Percentiles rank a stretch among this genome's conserved stretches.
These are phyloP conservation scores for Papilio demoleus DNA, from an alignment of 2,888 invertebrate species.

Conservation along the genomic window DNA sequence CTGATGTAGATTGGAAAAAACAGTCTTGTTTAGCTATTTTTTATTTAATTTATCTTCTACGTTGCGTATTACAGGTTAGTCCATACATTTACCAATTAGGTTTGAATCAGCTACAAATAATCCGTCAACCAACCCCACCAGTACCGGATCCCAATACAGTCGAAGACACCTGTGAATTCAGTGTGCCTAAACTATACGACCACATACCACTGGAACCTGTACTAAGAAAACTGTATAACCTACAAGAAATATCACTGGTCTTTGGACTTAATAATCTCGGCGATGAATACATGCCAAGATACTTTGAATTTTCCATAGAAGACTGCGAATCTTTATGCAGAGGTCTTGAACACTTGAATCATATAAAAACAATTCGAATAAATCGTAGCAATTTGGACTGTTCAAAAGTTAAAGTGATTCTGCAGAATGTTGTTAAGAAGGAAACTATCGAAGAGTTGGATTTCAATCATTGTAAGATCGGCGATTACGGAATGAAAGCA, in stretches of 20 bases:
- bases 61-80: slow-evolving; percentile 69
- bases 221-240: slow-evolving; percentile 76
- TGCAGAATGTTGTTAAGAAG: slow-evolving; percentile 79
- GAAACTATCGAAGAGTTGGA: slow-evolving; percentile 83
- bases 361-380: slow-evolving; percentile 80
- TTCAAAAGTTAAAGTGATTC: slow-evolving; percentile 82
- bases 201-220: slow-evolving; percentile 85
- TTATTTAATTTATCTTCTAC: too few species aligned
- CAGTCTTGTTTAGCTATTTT: too few species aligned
- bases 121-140: slow-evolving; percentile 75
- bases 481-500: slow-evolving; percentile 85
- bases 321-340: slow-evolving; percentile 84
- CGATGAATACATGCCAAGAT: slow-evolving; percentile 82
- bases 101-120: slow-evolving; percentile 80
- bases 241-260: slow-evolving; percentile 78
- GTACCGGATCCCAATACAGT: slow-evolving; percentile 58
- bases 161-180: slow-evolving; percentile 69
- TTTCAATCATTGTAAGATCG: slow-evolving; percentile 86
- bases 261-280: slow-evolving; percentile 74
- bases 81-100: slow-evolving; percentile 79
- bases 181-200: slow-evolving; percentile 73
- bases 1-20: too few species aligned
- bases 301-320: slow-evolving; percentile 84
- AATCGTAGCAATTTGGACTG: slow-evolving; percentile 85
- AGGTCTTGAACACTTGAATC: slow-evolving; percentile 73